phyloP scores from a whole-genome alignment of 2,797 vertebrate genomes.

The Phaenicophaeus curvirostris region DNA sequence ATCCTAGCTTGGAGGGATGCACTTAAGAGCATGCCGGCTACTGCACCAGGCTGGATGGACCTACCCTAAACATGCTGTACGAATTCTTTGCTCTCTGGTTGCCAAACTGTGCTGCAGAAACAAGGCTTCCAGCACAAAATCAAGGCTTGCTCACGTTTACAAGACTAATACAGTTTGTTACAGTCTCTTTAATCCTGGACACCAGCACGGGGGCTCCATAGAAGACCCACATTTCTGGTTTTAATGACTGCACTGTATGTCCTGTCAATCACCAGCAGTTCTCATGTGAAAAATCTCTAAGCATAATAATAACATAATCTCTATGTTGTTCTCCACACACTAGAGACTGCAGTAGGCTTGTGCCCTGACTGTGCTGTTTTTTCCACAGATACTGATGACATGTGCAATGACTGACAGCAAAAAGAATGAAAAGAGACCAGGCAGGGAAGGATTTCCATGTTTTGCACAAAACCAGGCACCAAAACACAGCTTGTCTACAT shows the following conservation, averaged over 20 bases:
- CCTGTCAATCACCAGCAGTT: neutral
- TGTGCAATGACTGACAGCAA: slow-evolving; percentile 48
- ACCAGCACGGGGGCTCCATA: neutral
- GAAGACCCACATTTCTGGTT: neutral
- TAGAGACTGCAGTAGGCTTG: neutral
- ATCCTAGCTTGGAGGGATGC: neutral
- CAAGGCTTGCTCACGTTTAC: neutral
- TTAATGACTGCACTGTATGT: neutral
- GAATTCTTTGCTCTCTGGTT: neutral
- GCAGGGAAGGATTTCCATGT: slow-evolving; percentile 45
- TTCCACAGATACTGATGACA: neutral
- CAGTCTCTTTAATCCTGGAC: neutral
- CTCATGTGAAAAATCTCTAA: slow-evolving; percentile 12
- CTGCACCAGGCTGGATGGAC: neutral
- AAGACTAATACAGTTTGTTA: neutral
- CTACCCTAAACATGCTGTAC: neutral
- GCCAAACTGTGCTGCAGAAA: neutral
- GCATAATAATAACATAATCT: neutral
- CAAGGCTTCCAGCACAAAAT: neutral
- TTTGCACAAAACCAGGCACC: slow-evolving; percentile 40
- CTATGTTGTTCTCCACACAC: neutral
- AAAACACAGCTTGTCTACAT: slow-evolving; percentile 54
- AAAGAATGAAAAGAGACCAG: slow-evolving; percentile 44
- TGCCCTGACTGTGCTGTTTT: neutral
- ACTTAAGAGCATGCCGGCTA: neutral